phyloP scores from a whole-genome alignment of 2,797 vertebrate species.

The Choloepus didactylus region DNA sequence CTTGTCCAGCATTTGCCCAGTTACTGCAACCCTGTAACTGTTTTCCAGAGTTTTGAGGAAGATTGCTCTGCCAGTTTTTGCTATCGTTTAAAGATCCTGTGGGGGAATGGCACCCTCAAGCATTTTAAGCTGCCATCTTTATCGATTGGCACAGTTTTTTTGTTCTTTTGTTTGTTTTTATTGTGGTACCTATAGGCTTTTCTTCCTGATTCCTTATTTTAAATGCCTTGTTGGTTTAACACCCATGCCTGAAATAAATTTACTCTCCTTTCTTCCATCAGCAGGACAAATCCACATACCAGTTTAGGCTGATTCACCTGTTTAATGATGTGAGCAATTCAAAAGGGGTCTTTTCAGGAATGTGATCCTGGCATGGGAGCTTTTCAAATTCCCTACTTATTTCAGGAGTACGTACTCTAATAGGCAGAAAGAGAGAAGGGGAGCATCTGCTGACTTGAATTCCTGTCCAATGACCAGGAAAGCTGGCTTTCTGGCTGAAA shows the following conservation, averaged over 20 bases:
- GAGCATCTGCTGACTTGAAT: neutral
- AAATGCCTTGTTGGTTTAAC: neutral
- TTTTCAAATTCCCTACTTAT: neutral
- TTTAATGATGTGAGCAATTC: neutral
- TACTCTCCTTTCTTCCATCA: neutral
- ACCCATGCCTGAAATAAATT: neutral
- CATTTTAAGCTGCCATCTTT: no score
- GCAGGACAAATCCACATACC: neutral
- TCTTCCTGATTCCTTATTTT: conserved; percentile 10
- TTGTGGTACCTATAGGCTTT: neutral
- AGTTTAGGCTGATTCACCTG: neutral
- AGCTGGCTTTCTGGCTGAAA: neutral
- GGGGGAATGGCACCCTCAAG: no score
- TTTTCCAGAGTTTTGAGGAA: no score
- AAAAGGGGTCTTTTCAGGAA: neutral
- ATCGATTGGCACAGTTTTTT: neutral
- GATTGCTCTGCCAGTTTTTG: no score
- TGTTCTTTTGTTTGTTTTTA: no score
- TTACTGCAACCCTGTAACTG: no score
- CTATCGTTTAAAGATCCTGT: no score
- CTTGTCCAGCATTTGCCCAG: no score
- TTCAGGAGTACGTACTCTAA: neutral
- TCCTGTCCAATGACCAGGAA: neutral
- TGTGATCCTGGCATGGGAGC: neutral
- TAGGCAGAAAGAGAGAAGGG: neutral